Evolutionary conservation across 2,888 invertebrate species (phyloP).

Genomic region (Trachelus iudaicus): DNA sequence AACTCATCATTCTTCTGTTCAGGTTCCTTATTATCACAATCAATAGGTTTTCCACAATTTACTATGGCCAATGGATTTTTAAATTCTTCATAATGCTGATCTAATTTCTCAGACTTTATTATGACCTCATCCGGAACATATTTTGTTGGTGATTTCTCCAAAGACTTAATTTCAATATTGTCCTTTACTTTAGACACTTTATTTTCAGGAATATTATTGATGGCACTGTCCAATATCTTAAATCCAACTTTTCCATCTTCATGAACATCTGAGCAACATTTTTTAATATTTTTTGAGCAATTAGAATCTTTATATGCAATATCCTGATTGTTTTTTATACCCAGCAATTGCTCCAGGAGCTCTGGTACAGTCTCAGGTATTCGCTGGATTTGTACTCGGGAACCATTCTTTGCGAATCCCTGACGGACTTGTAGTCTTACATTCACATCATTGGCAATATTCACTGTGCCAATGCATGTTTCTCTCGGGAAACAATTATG

Average conservation of each 20-base stretch:
- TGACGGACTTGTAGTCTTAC: background rate
- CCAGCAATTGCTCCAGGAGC: slow-evolving; percentile 8
- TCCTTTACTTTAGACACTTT: background rate
- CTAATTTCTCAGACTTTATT: background rate
- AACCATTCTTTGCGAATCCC: slow-evolving; percentile 1
- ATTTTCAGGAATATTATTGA: background rate
- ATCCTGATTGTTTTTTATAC: background rate
- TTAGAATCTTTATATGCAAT: background rate
- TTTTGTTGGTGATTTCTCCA: background rate
- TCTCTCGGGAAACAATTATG: background rate
- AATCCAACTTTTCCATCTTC: background rate
- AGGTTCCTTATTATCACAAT: background rate
- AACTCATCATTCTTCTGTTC: background rate
- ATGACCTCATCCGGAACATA: background rate
- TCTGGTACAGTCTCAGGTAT: slow-evolving; percentile 12
- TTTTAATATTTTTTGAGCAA: background rate
- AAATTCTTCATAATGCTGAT: background rate
- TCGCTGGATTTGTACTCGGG: background rate
- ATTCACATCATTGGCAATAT: background rate
- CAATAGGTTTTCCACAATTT: background rate
- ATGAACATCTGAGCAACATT: background rate
- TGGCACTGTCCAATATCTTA: background rate
- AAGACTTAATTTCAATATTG: background rate
- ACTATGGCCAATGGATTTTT: background rate
- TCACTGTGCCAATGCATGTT: background rate